Percentiles rank a stretch among this genome's conserved stretches.
Conservation (phyloP, 2,888 invertebrate genomes). For the Eilema depressum region DNA sequence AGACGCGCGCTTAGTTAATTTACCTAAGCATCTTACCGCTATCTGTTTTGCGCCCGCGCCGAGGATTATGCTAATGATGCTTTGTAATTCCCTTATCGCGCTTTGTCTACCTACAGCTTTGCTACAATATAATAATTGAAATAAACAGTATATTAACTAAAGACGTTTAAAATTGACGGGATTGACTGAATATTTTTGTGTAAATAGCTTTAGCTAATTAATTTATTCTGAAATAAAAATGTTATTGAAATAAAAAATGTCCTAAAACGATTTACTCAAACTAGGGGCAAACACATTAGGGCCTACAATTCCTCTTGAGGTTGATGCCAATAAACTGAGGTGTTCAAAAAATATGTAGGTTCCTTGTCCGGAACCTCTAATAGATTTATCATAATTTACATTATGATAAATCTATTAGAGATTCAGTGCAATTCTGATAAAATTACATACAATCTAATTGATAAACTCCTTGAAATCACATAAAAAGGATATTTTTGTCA, state of each 20-base stretch:
- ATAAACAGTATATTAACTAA: constrained; percentile 29
- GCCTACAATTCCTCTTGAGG: too few species aligned
- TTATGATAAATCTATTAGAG: too few species aligned
- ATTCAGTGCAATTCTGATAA: too few species aligned
- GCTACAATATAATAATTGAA: constrained; percentile 58
- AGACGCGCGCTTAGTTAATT: constrained; percentile 74
- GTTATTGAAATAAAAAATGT: neutral
- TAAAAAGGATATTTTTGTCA: too few species aligned
- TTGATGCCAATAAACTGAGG: too few species aligned
- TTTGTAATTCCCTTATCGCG: constrained; percentile 83
- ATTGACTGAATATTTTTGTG: neutral
- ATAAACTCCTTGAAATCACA: too few species aligned
- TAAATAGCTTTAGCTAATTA: neutral
- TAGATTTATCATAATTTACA: too few species aligned
- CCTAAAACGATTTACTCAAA: too few species aligned
- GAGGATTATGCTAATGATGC: constrained; percentile 81
- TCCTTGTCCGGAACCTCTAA: too few species aligned
- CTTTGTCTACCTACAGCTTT: constrained; percentile 74
- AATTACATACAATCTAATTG: too few species aligned
- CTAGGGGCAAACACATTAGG: too few species aligned
- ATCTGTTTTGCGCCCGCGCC: constrained; percentile 80
- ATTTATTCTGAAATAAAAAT: neutral
- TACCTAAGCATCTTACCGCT: constrained; percentile 85
- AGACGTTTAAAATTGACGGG: constrained; percentile 21
- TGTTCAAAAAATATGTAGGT: too few species aligned